Evolutionary conservation across 92 coral and sea anemone genomes (phyloP).

Genomic region (Epizoanthus scotinus): DNA sequence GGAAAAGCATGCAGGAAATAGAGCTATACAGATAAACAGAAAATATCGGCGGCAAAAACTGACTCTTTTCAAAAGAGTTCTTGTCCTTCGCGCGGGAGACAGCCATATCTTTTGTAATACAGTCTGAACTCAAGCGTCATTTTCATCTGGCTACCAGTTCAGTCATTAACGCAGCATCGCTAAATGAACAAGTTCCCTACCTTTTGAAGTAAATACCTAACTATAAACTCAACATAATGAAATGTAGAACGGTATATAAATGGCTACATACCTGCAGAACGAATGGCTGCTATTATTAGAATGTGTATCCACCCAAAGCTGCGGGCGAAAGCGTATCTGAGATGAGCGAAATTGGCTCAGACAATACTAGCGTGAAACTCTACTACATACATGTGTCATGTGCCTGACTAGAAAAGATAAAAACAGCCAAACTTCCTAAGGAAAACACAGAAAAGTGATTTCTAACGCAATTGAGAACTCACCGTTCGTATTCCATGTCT

Average conservation of each 20-base stretch:
- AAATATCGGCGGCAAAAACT: too few species aligned
- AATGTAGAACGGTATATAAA: slow-evolving; percentile 5
- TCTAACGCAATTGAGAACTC: background rate
- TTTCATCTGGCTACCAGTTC: too few species aligned
- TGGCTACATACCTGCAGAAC: slow-evolving; percentile 39
- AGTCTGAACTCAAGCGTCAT: too few species aligned
- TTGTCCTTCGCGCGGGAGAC: too few species aligned
- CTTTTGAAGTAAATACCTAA: too few species aligned
- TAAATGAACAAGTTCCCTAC: background rate
- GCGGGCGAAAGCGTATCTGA: slow-evolving; percentile 14
- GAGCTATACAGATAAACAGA: background rate
- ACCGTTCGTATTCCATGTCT: slow-evolving; percentile 32
- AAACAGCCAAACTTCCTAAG: background rate
- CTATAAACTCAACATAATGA: background rate
- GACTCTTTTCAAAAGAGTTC: too few species aligned
- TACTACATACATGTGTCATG: slow-evolving; percentile 8
- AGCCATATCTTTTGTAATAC: too few species aligned
- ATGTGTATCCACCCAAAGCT: slow-evolving; percentile 34
- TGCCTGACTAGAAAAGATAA: background rate
- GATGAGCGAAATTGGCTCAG: slow-evolving; percentile 25
- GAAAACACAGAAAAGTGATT: background rate
- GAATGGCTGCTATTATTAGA: background rate
- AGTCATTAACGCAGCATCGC: background rate
- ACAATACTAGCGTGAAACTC: background rate
- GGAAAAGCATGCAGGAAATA: background rate